Conservation (phyloP, 2,888 invertebrate species). For the Dioctria linearis region DNA sequence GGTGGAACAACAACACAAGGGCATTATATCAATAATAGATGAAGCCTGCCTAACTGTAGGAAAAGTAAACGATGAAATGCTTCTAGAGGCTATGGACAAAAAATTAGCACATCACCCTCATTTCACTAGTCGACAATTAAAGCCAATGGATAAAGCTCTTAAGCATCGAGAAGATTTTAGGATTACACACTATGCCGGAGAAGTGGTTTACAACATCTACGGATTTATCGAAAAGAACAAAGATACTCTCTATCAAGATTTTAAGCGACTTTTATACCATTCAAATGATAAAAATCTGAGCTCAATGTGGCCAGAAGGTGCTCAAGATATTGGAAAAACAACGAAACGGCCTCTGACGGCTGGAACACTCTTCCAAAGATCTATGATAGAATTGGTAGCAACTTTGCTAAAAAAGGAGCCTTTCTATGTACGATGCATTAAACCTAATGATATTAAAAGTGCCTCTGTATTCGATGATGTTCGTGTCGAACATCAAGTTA, state of each 20-base stretch:
- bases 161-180: constrained; percentile 85
- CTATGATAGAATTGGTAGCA: constrained; percentile 91
- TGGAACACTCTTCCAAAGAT: constrained; percentile 94
- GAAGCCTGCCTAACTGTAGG: constrained; percentile 98
- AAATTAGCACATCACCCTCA: constrained; percentile 89
- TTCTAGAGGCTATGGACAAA: constrained; percentile 94
- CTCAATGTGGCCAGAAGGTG: constrained; percentile 98
- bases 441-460: constrained; percentile 96
- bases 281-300: constrained; percentile 84
- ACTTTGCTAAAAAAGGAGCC: constrained; percentile 94
- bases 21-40: constrained; percentile 94
- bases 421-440: constrained; percentile 97
- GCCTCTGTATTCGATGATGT: constrained; percentile 88
- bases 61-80: constrained; percentile 86
- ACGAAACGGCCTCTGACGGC: constrained; percentile 96
- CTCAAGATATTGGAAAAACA: constrained; percentile 89
- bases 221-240: constrained; percentile 98
- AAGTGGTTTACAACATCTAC: constrained; percentile 90
- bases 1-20: constrained; percentile 94
- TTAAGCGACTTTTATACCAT: constrained; percentile 91
- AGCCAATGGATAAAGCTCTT: constrained; percentile 85
- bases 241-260: constrained; percentile 96
- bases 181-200: constrained; percentile 96
- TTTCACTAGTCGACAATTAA: constrained; percentile 89
- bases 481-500: constrained; percentile 73